Evolutionary conservation across 2,888 invertebrate genomes (phyloP).

Genomic region (Ophion obscuratus): DNA sequence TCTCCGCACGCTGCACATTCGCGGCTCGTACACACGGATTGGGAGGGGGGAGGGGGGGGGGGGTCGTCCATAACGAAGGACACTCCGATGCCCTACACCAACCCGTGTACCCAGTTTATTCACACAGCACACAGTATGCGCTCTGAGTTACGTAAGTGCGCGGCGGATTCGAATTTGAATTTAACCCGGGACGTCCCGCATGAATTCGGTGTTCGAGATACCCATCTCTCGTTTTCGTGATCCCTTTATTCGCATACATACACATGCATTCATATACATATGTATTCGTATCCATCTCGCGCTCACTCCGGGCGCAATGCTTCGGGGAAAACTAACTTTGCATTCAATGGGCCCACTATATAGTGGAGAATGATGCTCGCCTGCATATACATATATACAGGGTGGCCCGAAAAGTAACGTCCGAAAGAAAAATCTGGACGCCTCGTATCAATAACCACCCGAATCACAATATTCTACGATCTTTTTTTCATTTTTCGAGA

Average conservation of each 20-base stretch:
- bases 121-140: neutral
- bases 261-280: neutral
- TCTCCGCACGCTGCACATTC: neutral
- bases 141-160: slow-evolving; percentile 19
- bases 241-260: slow-evolving; percentile 10
- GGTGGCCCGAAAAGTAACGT: neutral
- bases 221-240: slow-evolving; percentile 31
- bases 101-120: slow-evolving; percentile 12
- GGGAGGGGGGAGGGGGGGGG: neutral
- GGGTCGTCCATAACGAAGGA: neutral
- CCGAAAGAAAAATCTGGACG: no score
- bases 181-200: slow-evolving; percentile 41
- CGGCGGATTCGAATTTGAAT: slow-evolving; percentile 56
- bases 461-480: no score
- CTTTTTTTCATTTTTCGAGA: no score
- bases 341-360: slow-evolving; percentile 45
- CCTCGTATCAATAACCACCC: no score
- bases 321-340: slow-evolving; percentile 62
- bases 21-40: neutral
- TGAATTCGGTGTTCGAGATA: slow-evolving; percentile 55
- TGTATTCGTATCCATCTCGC: slow-evolving; percentile 26
- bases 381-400: neutral
- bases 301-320: slow-evolving; percentile 46
- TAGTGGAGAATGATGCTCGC: slow-evolving; percentile 7
- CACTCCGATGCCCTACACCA: neutral